Base-by-base conservation (phyloP, 1,140 invertebrate genomes). In the Mactra quadrangularis region DNA sequence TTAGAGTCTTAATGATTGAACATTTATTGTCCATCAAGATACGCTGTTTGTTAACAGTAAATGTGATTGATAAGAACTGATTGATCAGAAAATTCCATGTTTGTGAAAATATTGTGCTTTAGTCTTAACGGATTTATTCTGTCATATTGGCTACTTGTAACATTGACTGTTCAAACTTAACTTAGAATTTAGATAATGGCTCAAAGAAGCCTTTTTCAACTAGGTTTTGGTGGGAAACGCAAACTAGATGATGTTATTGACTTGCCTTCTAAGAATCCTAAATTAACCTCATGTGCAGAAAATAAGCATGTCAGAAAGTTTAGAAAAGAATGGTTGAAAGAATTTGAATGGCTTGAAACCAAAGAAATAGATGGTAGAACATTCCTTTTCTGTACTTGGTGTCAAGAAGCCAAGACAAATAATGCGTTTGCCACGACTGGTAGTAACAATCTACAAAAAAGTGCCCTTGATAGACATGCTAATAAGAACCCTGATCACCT, bases 291-390 rank as follows among this genome's bases (percentile, higher is more conserved):
- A 19, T 4, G 35, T 60, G 29, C 25, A 1, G 68, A n/a, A 55
- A 53, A 52, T 47, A 19, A 45, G 45, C 4, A 71, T 52, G 41
- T 71, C 68, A 25, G 68, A 1, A 53, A 71, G 25, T 71, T 71
- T 45, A 53, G 68, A 27, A 19, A 33, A 4, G 50, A 71, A 35
- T 71, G 68, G 68, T 53, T 71, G 3, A 31, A 15, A 6, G 68
- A 71, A 31, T 71, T 3, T 53, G 27, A 52, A 25, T 71, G 68
- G 68, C 22, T 71, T 9, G 55, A 59, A 75, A 75, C 29, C n/a
- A 60, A 33, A 27, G 53, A 1, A 19, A 41, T 0, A 60, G 22
- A 60, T 75, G 72, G 57, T 59, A 3, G 60, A 15, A 27, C 13
- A 3, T 15, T 38, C 13, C 31, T 75, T 53, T 59, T 6, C n/a